Evolutionary conservation across 2,888 invertebrate species (phyloP), one percentile per base, ranked within the genome.

Genomic region (Scaptomyza flava): DNA sequence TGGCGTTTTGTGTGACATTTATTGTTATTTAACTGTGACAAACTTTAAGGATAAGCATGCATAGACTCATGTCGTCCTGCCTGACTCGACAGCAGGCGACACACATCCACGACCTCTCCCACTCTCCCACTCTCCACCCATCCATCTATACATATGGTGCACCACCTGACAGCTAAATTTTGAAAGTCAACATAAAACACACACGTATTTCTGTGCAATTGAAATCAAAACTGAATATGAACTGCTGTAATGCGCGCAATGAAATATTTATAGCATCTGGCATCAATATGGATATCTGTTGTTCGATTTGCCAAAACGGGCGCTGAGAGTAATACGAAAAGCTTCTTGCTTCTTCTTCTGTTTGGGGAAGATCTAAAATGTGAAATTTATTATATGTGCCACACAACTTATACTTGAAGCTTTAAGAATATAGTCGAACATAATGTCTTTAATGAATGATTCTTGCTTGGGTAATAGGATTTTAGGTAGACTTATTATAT

Each of bases 11-110:
- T 83, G 83, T 87, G 85, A 87, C 85, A 85, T 86, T 86, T 87
- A 86, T 86, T 86, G 87, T 87, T 83, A 87, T 76, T 86, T 87
- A 87, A 81, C 85, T 82, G 83, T 87, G 87, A 85, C 81, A 86
- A 86, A 87, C 83, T 86, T 86, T 85, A 76, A 78, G 83, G 80
- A 81, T 83, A 83, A 83, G 78, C 81, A 80, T 70, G 66, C 82
- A 78, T 65, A 73, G 73, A 73, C 69, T 73, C 65, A 42, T 73
- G 69, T 69, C 62, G 58, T 65, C 65, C 34, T 73, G 65, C 62
- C 71, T 74, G 70, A 48, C 52, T 53, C 72, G 64, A 65, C 68
- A 72, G 64, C 70, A 66, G 73, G 65, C 73, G 72, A 65, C 59
- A 70, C 6, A 1, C 34, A 45, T 5, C 23, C 5, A 12, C 5